Conservation (phyloP, 2,888 invertebrate genomes). For the Calameuta filiformis region DNA sequence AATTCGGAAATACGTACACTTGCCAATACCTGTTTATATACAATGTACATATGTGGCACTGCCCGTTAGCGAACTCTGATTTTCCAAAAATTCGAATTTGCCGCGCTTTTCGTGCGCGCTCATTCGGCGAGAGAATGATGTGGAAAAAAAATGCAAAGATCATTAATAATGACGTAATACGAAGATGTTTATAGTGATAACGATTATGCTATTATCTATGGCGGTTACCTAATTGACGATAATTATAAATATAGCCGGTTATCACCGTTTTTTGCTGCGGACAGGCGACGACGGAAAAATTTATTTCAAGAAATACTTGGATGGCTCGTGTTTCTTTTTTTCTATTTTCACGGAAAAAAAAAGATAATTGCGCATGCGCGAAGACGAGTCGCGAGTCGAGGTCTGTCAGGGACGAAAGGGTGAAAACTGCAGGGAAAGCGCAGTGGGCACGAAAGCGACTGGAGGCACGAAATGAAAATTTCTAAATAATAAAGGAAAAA, state of each 20-base stretch:
- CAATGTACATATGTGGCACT: conserved; percentile 64
- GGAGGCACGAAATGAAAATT: background rate
- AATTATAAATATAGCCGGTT: conserved; percentile 17
- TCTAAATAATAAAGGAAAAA: conserved; percentile 4
- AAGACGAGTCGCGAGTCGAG: no score
- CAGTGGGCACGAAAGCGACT: background rate
- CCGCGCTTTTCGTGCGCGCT: conserved; percentile 14
- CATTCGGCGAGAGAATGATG: conserved; percentile 10
- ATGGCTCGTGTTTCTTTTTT: background rate
- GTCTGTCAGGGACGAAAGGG: background rate
- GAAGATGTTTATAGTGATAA: conserved; percentile 8
- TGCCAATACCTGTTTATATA: conserved; percentile 63
- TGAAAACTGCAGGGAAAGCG: background rate
- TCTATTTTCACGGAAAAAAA: background rate
- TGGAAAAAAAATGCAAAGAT: conserved; percentile 6
- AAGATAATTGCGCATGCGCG: background rate
- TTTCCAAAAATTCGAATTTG: conserved; percentile 18
- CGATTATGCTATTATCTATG: conserved; percentile 20
- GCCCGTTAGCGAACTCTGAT: conserved; percentile 45
- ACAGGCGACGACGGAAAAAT: conserved; percentile 7
- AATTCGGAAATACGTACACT: conserved; percentile 57
- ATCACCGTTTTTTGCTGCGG: conserved; percentile 21
- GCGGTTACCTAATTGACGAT: conserved; percentile 15
- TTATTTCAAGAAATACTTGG: background rate
- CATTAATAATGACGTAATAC: conserved; percentile 13